A percentile compares a stretch with the other conserved stretches of the same genome.
These are phyloP conservation scores for Ictalurus furcatus DNA, from an alignment of 2,113 vertebrate genomes.

Conservation along the genomic window DNA sequence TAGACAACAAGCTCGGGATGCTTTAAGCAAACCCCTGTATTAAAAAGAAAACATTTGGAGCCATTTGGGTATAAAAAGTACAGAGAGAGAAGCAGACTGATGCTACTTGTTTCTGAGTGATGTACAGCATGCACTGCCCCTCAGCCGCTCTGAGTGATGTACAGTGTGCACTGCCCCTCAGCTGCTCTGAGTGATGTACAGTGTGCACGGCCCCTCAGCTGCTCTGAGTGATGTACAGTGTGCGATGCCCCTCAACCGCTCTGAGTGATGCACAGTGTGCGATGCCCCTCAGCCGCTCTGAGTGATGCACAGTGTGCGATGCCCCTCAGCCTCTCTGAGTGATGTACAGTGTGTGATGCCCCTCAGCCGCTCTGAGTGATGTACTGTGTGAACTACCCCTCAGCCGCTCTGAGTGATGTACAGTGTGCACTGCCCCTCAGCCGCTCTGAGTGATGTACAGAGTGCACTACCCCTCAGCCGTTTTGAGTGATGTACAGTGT, in stretches of 20 bases:
- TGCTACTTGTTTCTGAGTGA: background rate
- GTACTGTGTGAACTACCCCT: constrained; percentile 42
- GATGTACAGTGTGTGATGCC: constrained; percentile 50
- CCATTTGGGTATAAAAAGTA: background rate
- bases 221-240: background rate
- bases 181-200: constrained; percentile 55
- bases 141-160: constrained; percentile 61
- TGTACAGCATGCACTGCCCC: constrained; percentile 57
- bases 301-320: constrained; percentile 48
- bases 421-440: constrained; percentile 28
- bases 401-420: too few relatives aligned
- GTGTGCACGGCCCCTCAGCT: background rate
- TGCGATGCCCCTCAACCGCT: constrained; percentile 19
- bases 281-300: constrained; percentile 61
- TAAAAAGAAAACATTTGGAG: background rate
- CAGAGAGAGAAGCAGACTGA: background rate
- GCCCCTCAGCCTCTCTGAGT: constrained; percentile 62
- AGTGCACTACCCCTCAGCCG: constrained; percentile 61
- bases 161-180: constrained; percentile 41
- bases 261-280: too few relatives aligned
- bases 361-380: constrained; percentile 38
- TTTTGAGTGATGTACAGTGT: constrained; percentile 49
- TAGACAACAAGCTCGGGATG: background rate
- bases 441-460: too few relatives aligned
- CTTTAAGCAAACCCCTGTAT: background rate